These are phyloP conservation scores for Bombylius major DNA, from an alignment of 2,888 invertebrate species.

Conservation along the genomic window DNA sequence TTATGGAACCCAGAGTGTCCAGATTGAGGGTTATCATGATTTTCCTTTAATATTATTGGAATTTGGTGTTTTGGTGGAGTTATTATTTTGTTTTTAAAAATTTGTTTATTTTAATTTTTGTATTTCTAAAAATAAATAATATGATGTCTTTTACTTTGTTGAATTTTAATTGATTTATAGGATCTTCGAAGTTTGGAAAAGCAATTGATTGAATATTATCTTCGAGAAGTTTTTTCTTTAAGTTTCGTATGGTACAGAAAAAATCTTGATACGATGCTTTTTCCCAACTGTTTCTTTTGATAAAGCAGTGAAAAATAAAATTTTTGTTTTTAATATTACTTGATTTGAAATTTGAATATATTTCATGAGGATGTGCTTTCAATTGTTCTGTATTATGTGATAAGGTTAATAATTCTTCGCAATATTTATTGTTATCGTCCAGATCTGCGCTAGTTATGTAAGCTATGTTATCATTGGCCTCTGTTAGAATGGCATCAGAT, in stretches of 20 bases:
- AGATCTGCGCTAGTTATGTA: constrained; percentile 2
- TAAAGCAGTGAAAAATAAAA: constrained; percentile 3
- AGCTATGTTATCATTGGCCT: neutral
- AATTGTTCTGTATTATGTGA: neutral
- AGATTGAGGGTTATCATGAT: constrained; percentile 4
- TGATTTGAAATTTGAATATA: constrained; percentile 4
- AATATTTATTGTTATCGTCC: neutral
- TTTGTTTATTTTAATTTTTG: constrained; percentile 4
- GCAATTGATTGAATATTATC: neutral
- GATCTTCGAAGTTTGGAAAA: neutral
- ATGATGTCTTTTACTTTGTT: constrained; percentile 2
- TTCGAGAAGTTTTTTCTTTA: neutral
- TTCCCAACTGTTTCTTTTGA: constrained; percentile 2
- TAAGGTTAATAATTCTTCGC: neutral
- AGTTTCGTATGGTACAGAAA: neutral
- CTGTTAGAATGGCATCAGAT: neutral
- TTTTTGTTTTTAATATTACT: neutral
- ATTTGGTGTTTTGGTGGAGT: neutral
- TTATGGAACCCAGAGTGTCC: constrained; percentile 10
- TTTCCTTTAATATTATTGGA: constrained; percentile 9
- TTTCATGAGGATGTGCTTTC: neutral
- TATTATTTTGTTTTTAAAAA: neutral
- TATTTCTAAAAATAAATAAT: neutral
- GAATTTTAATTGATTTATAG: constrained; percentile 2
- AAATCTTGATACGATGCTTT: neutral